A percentile compares a stretch with the other conserved stretches of the same genome.
Evolutionary conservation across 2,113 vertebrate genomes (phyloP).

Genomic region (Festucalex cinctus): DNA sequence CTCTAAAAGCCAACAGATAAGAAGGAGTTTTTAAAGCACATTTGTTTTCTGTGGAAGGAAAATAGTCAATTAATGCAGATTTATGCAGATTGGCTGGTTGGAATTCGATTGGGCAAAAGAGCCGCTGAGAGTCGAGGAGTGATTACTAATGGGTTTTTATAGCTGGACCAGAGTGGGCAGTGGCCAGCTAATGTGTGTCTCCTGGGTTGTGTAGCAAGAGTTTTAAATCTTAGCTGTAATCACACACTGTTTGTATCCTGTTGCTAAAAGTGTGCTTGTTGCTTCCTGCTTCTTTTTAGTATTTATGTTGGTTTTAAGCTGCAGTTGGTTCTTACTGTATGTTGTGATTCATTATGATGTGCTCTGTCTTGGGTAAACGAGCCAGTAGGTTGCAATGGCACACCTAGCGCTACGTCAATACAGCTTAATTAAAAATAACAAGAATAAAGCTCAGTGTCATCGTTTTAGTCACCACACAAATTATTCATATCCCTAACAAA

Average conservation of each 20-base stretch:
- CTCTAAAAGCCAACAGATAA: conserved; percentile 34
- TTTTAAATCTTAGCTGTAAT: conserved; percentile 34
- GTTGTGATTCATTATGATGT: neutral
- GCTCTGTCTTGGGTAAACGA: neutral
- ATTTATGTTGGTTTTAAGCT: conserved; percentile 33
- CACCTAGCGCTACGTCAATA: neutral
- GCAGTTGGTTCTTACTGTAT: conserved; percentile 4
- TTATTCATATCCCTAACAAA: neutral
- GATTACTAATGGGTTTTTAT: conserved; percentile 58
- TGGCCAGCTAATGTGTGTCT: conserved; percentile 16
- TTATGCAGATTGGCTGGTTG: conserved; percentile 61
- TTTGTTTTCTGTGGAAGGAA: conserved; percentile 51
- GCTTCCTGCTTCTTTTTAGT: conserved; percentile 21
- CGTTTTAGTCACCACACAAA: neutral
- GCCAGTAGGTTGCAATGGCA: conserved; percentile 6
- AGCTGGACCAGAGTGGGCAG: conserved; percentile 40
- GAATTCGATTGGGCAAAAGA: conserved; percentile 57
- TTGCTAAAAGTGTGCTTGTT: conserved; percentile 24
- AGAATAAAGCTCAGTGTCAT: neutral
- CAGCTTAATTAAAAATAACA: neutral
- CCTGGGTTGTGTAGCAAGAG: conserved; percentile 23
- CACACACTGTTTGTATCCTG: conserved; percentile 25
- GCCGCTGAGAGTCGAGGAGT: conserved; percentile 51
- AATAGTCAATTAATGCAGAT: conserved; percentile 60
- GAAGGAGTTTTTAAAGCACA: conserved; percentile 39